Evolutionary conservation across 2,797 vertebrate genomes (phyloP), one percentile per base, ranked within the genome.

Genomic region (Sciurus carolinensis): DNA sequence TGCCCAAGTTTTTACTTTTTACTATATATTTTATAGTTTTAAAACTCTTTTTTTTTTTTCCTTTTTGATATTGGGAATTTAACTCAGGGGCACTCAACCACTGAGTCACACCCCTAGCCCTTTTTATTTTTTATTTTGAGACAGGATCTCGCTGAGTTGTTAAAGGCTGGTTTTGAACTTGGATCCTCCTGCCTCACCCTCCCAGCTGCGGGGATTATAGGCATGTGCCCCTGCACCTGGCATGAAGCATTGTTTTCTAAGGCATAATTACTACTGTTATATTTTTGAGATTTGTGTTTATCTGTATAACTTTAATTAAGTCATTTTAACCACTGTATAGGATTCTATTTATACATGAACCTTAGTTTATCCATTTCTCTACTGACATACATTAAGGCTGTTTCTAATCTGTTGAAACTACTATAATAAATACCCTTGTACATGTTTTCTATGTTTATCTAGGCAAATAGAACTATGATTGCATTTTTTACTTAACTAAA

Each of bases 391-490:
- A 85, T 64, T 75, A 85, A 94, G 72, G 87, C 24, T 82, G 17
- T 75, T 73, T 89, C 12, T 22, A 26, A 42, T 75, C 62, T 85
- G 2, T 88, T 93, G 83, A 95, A 95, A 73, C 11, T 93, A 22
- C 17, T 62, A 4, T 12, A 50, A 28, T 72, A 44, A 50, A 28
- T 72, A 44, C 33, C 76, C 15, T 13, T 72, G 5, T 84, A n/a
- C n/a, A 76, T n/a, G 54, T 87, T 64, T 84, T 42, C 22, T 91
- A 20, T 64, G 52, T 93, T 96, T 94, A 81, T 76, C 33, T 88
- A 69, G n/a, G 64, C 84, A 91, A 91, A 80, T 7, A 67, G 52
- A 93, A 88, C 4, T 50, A 28, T 73, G 39, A 36, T 66, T 83
- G 67, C n/a, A 77, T 64, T 13, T 87, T 81, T 24, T 69, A 28